Evolutionary conservation across 2,113 vertebrate genomes (phyloP).

Genomic region (Albula goreensis): DNA sequence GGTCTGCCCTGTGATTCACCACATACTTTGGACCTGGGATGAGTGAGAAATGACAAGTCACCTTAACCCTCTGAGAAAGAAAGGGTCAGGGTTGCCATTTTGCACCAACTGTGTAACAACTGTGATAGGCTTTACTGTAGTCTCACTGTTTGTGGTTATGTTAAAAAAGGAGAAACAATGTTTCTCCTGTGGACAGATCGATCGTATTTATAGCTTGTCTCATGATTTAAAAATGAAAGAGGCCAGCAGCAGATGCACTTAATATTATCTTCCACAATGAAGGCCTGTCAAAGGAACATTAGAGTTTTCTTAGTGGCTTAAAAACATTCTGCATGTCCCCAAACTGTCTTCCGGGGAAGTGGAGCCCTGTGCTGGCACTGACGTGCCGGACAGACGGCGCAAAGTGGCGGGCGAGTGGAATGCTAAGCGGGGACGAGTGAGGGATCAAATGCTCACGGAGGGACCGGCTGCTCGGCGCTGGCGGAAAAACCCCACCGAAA

Average conservation of each 20-base stretch:
- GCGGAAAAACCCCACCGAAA: background rate
- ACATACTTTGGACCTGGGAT: background rate
- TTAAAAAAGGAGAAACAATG: background rate
- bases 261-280: background rate
- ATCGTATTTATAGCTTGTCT: background rate
- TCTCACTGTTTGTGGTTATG: background rate
- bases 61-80: background rate
- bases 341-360: slow-evolving; percentile 2
- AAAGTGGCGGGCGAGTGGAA: background rate
- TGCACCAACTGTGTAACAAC: too few relatives aligned
- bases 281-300: background rate
- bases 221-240: background rate
- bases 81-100: background rate
- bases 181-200: background rate
- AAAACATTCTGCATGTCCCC: background rate
- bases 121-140: background rate
- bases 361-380: background rate
- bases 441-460: background rate
- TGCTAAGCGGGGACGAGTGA: background rate
- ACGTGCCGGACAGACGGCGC: background rate
- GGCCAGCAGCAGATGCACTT: background rate
- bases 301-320: background rate
- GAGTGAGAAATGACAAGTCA: background rate
- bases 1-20: background rate
- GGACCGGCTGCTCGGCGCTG: background rate